Evolutionary conservation across 1,140 invertebrate species (phyloP).

Genomic region (Brachionus rubens): DNA sequence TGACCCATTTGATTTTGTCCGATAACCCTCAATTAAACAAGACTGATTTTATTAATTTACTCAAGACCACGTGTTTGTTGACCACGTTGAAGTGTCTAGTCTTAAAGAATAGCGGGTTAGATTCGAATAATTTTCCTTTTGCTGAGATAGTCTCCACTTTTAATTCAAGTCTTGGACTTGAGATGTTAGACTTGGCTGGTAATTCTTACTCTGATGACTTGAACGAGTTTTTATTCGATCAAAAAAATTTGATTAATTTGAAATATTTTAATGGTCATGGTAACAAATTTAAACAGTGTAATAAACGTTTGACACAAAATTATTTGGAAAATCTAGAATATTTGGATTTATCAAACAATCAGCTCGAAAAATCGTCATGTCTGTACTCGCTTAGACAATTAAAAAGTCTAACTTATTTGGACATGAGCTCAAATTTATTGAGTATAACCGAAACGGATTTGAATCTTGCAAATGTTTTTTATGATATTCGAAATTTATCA

Average conservation of each 20-base stretch:
- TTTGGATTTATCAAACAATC: slow-evolving; percentile 2
- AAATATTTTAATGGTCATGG: neutral
- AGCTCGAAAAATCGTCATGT: neutral
- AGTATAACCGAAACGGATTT: neutral
- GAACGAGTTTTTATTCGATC: slow-evolving; percentile 29
- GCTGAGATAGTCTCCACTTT: neutral
- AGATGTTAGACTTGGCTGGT: neutral
- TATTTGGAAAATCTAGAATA: neutral
- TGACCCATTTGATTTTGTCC: neutral
- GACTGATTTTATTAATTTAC: neutral
- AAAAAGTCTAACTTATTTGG: neutral
- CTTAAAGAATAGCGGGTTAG: neutral
- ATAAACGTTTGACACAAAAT: neutral
- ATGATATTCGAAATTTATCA: neutral
- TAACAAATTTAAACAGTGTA: slow-evolving; percentile 23
- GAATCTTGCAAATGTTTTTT: neutral
- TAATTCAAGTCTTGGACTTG: neutral
- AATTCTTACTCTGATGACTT: neutral
- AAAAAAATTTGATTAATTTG: neutral
- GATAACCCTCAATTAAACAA: neutral
- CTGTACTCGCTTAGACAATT: neutral
- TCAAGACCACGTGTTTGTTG: neutral
- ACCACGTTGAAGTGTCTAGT: neutral
- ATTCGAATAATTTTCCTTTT: neutral
- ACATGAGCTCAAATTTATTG: neutral